Percentiles rank a stretch among this genome's conserved stretches.
Evolutionary conservation across 1,140 invertebrate genomes (phyloP).

Genomic region (Solen grandis): DNA sequence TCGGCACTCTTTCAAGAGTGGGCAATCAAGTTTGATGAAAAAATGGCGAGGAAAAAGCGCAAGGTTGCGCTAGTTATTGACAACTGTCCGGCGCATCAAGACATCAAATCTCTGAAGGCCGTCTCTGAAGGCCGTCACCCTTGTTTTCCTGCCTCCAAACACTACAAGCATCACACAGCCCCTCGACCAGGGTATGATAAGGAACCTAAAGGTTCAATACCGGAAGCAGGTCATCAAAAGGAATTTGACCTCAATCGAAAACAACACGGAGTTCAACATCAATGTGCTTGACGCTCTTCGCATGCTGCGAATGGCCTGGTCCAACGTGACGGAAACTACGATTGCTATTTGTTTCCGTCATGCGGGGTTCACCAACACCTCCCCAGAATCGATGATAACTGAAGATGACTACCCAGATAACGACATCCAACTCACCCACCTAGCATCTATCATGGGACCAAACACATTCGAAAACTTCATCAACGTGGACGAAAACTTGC

Average conservation of each 20-base stretch:
- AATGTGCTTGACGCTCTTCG: conserved; percentile 23
- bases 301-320: background rate
- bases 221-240: too few species aligned
- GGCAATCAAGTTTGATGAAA: conserved; percentile 55
- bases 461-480: too few species aligned
- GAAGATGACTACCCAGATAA: too few species aligned
- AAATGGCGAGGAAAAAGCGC: conserved; percentile 41
- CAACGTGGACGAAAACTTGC: too few species aligned
- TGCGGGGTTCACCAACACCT: background rate
- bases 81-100: conserved; percentile 57
- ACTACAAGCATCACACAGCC: too few species aligned
- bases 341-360: conserved; percentile 9
- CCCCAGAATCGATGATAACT: background rate
- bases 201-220: too few species aligned
- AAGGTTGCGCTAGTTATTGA: conserved; percentile 57
- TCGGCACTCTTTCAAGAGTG: conserved; percentile 64
- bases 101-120: conserved; percentile 46
- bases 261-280: background rate
- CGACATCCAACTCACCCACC: too few species aligned
- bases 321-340: background rate
- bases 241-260: conserved; percentile 27
- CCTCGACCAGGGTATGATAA: too few species aligned
- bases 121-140: conserved; percentile 72
- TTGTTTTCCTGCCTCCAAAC: conserved; percentile 58
- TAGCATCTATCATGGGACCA: too few species aligned